Evolutionary conservation across 2,797 vertebrate species (phyloP).

Genomic region (Periparus ater): DNA sequence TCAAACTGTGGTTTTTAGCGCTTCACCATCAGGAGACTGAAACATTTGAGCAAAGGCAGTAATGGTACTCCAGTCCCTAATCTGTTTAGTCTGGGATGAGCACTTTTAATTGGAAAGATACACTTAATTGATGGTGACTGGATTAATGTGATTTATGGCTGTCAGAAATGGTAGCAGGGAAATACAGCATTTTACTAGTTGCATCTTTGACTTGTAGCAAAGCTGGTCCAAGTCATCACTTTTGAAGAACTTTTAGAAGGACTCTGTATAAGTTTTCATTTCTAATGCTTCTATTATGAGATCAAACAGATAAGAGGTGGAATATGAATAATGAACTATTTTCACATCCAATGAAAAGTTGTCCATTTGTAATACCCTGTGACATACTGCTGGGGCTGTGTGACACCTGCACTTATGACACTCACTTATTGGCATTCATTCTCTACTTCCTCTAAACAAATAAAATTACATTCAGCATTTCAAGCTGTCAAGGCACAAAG

Average conservation of each 20-base stretch:
- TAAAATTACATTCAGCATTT: not conserved
- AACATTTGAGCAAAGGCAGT: not conserved
- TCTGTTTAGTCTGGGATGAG: not conserved
- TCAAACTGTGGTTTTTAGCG: not conserved
- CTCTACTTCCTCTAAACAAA: not conserved
- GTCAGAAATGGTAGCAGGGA: not conserved
- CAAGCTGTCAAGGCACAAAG: not conserved
- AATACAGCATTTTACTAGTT: not conserved
- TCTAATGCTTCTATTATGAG: not conserved
- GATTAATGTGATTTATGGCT: not conserved
- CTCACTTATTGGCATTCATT: not conserved
- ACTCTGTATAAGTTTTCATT: not conserved
- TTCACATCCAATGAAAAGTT: not conserved
- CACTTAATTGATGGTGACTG: not conserved
- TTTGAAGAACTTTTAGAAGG: not conserved
- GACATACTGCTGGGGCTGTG: not conserved
- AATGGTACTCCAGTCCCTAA: not conserved
- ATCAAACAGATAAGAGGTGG: not conserved
- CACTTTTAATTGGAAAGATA: not conserved
- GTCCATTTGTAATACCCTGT: not conserved
- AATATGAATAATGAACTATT: not conserved
- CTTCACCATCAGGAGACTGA: not conserved
- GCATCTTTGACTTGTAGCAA: not conserved
- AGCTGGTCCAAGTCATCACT: not conserved
- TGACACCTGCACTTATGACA: not conserved